Evolutionary conservation across 2,113 vertebrate genomes (phyloP).

Genomic region (Mormyrus lacerda): DNA sequence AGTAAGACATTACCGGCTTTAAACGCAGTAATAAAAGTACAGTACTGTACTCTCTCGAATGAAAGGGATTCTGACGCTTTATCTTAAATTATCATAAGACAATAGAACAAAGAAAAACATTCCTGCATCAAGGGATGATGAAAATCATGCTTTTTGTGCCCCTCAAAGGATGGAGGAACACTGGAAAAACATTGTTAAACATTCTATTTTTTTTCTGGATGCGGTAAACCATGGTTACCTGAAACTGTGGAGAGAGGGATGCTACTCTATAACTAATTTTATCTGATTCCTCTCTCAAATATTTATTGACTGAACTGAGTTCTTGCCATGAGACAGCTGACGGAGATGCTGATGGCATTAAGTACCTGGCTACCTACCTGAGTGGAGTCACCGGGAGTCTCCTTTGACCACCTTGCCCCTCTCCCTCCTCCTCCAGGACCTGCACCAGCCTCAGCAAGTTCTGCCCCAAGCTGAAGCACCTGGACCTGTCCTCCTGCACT

Average conservation of each 20-base stretch:
- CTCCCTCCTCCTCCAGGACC: slow-evolving; percentile 61
- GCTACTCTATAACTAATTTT: not conserved
- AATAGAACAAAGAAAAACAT: not conserved
- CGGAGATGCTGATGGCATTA: not conserved
- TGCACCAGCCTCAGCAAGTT: slow-evolving; percentile 97
- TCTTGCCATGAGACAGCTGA: not conserved
- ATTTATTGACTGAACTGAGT: not conserved
- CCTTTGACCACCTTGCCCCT: not conserved
- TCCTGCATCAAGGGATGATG: not conserved
- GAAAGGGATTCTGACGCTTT: not conserved
- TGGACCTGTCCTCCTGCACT: slow-evolving; percentile 93
- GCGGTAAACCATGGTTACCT: not conserved
- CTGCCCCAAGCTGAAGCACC: slow-evolving; percentile 94
- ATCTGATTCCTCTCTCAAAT: not conserved
- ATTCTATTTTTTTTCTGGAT: not conserved
- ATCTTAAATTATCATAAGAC: not conserved
- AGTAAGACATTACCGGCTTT: not conserved
- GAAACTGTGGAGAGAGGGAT: not conserved
- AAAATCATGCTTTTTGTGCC: not conserved
- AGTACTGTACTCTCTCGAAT: not conserved
- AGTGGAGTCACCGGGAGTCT: not conserved
- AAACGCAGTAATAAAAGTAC: not conserved
- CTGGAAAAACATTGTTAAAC: not conserved
- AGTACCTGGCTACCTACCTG: too few relatives aligned
- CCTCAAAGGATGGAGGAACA: not conserved